phyloP scores from a whole-genome alignment of 1,140 invertebrate species.

The Dryas iulia region DNA sequence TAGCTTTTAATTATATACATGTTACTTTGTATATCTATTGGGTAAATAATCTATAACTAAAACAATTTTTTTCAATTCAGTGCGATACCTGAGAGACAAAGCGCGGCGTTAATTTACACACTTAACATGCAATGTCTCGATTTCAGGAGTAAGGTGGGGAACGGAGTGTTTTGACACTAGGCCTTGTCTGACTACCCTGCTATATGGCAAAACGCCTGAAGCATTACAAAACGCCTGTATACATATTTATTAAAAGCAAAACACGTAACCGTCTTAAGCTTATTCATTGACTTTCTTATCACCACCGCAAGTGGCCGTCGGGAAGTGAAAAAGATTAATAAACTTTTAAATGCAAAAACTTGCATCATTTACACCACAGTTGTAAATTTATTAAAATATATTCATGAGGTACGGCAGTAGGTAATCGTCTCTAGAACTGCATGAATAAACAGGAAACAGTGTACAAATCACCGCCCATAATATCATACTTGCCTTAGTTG shows the following conservation, averaged over 20 bases:
- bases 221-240: no score
- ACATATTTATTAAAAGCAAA: background rate
- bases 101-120: no score
- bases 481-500: background rate
- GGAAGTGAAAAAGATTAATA: conserved; percentile 36
- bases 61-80: no score
- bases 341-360: conserved; percentile 70
- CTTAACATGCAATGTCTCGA: no score
- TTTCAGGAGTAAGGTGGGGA: no score
- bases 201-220: no score
- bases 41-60: no score
- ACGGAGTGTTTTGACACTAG: no score
- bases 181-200: no score
- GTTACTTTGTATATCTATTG: no score
- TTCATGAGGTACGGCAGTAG: conserved; percentile 66
- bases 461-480: conserved; percentile 55
- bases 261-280: background rate
- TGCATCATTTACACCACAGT: conserved; percentile 70
- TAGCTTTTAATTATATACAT: no score
- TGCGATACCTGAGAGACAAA: no score
- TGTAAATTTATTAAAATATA: conserved; percentile 71
- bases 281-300: conserved; percentile 21
- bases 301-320: background rate
- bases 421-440: conserved; percentile 66
- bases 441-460: conserved; percentile 68